These are phyloP conservation scores for Aleiodes leptofemur DNA, from an alignment of 2,888 invertebrate species.

Conservation along the genomic window DNA sequence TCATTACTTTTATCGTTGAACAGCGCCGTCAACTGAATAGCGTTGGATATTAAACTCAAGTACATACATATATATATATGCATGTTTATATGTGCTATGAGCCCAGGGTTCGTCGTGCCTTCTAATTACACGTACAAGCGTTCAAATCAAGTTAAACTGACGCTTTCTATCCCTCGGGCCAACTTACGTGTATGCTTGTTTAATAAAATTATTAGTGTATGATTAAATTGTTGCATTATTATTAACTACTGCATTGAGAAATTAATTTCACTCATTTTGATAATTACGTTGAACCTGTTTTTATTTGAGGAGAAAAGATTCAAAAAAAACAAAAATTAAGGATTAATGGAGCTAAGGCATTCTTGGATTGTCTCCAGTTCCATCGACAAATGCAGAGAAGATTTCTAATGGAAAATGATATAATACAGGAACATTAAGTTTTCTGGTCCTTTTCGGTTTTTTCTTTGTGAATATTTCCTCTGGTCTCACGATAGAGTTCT, in stretches of 20 bases:
- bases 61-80: constrained; percentile 30
- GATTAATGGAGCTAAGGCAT: too few species aligned
- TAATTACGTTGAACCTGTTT: too few species aligned
- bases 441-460: too few species aligned
- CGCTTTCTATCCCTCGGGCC: constrained; percentile 55
- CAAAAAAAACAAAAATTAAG: too few species aligned
- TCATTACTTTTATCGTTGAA: constrained; percentile 24
- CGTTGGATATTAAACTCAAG: constrained; percentile 31
- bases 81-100: constrained; percentile 46
- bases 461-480: too few species aligned
- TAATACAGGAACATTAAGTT: too few species aligned
- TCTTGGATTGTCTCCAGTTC: too few species aligned
- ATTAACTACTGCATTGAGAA: neutral
- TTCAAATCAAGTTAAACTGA: constrained; percentile 58
- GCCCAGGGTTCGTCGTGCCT: constrained; percentile 54
- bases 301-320: too few species aligned
- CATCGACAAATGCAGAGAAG: too few species aligned
- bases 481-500: too few species aligned
- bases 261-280: too few species aligned
- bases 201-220: constrained; percentile 11
- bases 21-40: constrained; percentile 13
- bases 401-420: too few species aligned
- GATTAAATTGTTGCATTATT: neutral
- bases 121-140: constrained; percentile 62
- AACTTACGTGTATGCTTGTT: constrained; percentile 7